Base-by-base conservation (phyloP, 2,797 vertebrate species). In the Caiman crocodilus region DNA sequence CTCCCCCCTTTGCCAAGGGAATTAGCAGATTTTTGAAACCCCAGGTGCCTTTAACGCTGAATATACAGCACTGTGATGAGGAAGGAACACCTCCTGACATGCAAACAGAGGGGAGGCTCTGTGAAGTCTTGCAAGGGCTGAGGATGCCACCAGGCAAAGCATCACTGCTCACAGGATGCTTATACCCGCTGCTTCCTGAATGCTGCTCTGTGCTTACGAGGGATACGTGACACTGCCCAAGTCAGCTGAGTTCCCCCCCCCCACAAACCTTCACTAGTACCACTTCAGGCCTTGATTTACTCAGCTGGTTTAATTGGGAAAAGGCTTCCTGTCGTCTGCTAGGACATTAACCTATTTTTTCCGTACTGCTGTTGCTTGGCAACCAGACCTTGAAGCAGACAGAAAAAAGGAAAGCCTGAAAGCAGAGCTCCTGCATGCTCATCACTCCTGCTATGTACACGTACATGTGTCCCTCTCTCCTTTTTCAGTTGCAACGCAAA, bases 311-410 rank as follows among this genome's bases (percentile, higher is more conserved):
- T 42, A 28, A 42, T 1, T 75, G 15, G 20, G 56, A 82, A 14
- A 75, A 88, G 50, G 30, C 17, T 84, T 30, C 57, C 35, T 59
- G 42, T 10, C 42, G 89, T 69, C 84, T 92, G 35, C 15, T 55
- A 75, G 61, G 35, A 20, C 56, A 77, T 14, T 32, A 83, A 17
- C 5, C 20, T 78, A 20, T 1, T 87, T 83, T 92, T 25, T 35
- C 32, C 28, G 78, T 55, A 78, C 50, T 59, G 64, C 63, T 57
- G 21, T n/a, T 94, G 26, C 67, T 76, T 75, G 58, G 61, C 59
- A 95, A 87, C 30, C 28, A 64, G 82, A 61, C 30, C 71, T 92
- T 75, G 84, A 20, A 84, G 30, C 26, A 61, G 85, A 87, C 42
- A 82, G 6, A 76, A 32, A 55, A 85, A 14, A 50, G 16, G 32